Evolutionary conservation across 2,888 invertebrate species (phyloP).

Genomic region (Epinotia nisella): DNA sequence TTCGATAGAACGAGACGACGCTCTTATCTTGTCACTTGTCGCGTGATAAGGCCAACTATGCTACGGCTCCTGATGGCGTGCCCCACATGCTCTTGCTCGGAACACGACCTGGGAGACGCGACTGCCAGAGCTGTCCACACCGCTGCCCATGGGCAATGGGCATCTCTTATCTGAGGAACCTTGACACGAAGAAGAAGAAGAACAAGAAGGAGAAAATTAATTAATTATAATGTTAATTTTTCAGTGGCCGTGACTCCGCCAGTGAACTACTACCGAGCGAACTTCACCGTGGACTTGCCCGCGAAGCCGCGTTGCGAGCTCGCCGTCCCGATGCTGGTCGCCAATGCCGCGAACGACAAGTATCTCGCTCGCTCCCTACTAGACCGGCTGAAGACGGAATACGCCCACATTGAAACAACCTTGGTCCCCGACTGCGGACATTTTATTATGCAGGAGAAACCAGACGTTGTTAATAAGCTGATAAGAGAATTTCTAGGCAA

Average conservation of each 20-base stretch:
- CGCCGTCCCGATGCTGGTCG: conserved; percentile 74
- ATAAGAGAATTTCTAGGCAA: conserved; percentile 78
- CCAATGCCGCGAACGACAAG: conserved; percentile 76
- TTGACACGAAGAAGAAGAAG: too few relatives aligned
- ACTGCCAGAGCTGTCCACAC: too few relatives aligned
- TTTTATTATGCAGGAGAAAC: conserved; percentile 84
- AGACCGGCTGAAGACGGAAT: conserved; percentile 69
- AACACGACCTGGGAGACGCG: too few relatives aligned
- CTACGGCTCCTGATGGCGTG: too few relatives aligned
- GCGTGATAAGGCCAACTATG: too few relatives aligned
- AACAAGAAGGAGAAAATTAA: too few relatives aligned
- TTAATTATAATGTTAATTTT: too few relatives aligned
- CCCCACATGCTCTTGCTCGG: too few relatives aligned
- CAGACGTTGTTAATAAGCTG: conserved; percentile 77
- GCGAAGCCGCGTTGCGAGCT: conserved; percentile 60
- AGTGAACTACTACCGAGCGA: conserved; percentile 85
- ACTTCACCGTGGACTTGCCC: conserved; percentile 60
- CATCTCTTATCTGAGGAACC: too few relatives aligned
- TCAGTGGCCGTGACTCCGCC: conserved; percentile 82
- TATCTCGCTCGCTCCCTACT: conserved; percentile 62
- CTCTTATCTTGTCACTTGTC: too few relatives aligned
- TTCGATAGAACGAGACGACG: too few relatives aligned
- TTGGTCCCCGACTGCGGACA: conserved; percentile 78
- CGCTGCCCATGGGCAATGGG: too few relatives aligned
- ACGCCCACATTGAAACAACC: conserved; percentile 71